phyloP scores from a whole-genome alignment of 2,797 vertebrate genomes.

The Scolopax rusticola region DNA sequence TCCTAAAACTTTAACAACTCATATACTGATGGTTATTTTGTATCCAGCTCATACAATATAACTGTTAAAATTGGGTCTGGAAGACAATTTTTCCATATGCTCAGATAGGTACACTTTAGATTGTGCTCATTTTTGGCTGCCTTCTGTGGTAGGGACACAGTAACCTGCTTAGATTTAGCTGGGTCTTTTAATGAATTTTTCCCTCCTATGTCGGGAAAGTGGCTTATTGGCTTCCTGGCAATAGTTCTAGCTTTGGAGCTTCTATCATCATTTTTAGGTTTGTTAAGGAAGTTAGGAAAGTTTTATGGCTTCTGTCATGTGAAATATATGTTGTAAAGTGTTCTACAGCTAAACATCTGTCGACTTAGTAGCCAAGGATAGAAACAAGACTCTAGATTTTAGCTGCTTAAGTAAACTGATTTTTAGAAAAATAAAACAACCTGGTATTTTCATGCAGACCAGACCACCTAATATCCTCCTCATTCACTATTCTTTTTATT shows the following conservation, averaged over 20 bases:
- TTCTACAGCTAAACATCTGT: background rate
- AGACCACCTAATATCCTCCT: background rate
- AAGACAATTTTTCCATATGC: background rate
- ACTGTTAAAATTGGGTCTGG: background rate
- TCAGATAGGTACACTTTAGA: background rate
- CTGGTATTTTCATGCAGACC: background rate
- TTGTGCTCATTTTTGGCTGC: background rate
- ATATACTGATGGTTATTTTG: background rate
- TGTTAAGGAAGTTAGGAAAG: background rate
- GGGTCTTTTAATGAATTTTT: background rate
- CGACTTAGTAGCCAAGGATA: background rate
- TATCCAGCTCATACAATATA: background rate
- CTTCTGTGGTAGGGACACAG: background rate
- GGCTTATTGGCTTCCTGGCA: background rate
- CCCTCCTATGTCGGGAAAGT: background rate
- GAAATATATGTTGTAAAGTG: background rate
- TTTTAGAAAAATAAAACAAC: background rate
- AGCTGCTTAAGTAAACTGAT: background rate
- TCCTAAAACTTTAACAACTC: background rate
- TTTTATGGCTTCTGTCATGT: slow-evolving; percentile 40
- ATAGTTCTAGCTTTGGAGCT: background rate
- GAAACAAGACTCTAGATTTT: background rate
- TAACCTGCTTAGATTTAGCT: background rate
- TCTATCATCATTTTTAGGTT: slow-evolving; percentile 20
- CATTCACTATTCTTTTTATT: background rate